Base-by-base conservation (phyloP, 2,113 vertebrate species). In the Tringa solitaria region DNA sequence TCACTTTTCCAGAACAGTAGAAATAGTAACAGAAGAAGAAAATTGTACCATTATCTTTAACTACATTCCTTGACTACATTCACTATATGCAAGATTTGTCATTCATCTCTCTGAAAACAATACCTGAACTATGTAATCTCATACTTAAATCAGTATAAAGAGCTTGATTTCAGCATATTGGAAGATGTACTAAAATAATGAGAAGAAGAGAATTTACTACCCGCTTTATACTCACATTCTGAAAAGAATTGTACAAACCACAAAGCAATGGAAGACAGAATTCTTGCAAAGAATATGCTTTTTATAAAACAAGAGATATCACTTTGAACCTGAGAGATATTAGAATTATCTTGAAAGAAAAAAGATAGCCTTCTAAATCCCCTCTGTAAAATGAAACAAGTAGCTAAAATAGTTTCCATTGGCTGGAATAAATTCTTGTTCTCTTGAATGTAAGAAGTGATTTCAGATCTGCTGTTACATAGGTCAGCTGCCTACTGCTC, bases 401-500 rank as follows among this genome's bases (percentile, higher is more conserved):
- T 76, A 94, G 26, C 19, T 95, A 33, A 80, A 94, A 83, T 64
- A 70, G 19, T 87, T 97, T 83, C 43, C 43, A 72, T 65, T 59
- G 64, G 45, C 23, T 93, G 35, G 45, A 92, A 95, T 64, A 84
- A 87, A 65, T 84, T 91, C 37, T 73, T 94, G 9, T 83, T 96
- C 79, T 87, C 53, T 83, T 95, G 68, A 90, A 4, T 83, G 48
- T 33, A 85, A 92, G 46, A 30, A 76, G 59, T 46, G 67, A 75
- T 92, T 90, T 90, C 80, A 93, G 77, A 87, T 78, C 64, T 81
- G 27, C 30, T 72, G 45, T 22, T 72, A 48, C 76, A 28, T 57
- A 78, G 82, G 64, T 79, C 85, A 95, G 61, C 63, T 94, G 79
- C 93, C 89, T 92, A 63, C 59, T 75, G 72, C 27, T 93, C 23